Evolutionary conservation across 2,888 invertebrate species (phyloP).

Genomic region (Nomada goodeniana): DNA sequence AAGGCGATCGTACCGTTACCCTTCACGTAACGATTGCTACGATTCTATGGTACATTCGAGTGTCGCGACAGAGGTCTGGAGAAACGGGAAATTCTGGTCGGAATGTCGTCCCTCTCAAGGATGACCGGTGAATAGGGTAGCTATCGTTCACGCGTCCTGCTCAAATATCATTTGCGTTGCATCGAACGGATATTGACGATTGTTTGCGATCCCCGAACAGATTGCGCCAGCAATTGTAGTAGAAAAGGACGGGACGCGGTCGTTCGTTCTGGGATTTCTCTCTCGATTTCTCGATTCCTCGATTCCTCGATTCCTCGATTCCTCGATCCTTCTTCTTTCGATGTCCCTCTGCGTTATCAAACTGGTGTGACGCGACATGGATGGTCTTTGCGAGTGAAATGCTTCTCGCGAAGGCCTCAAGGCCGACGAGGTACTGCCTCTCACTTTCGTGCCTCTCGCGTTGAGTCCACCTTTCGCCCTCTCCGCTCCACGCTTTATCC

Average conservation of each 20-base stretch:
- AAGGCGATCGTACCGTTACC: conserved; percentile 26
- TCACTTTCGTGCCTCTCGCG: conserved; percentile 75
- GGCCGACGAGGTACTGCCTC: conserved; percentile 77
- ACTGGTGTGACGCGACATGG: conserved; percentile 58
- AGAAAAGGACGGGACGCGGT: too few relatives aligned
- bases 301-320: too few relatives aligned
- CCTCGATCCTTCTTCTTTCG: neutral
- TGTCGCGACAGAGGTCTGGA: conserved; percentile 35
- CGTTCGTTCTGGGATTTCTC: neutral
- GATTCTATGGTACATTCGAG: neutral
- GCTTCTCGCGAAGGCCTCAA: conserved; percentile 75
- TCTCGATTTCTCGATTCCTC: neutral
- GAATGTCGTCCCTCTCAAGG: conserved; percentile 73
- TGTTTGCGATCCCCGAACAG: neutral
- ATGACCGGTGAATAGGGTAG: conserved; percentile 65
- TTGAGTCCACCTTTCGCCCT: conserved; percentile 52
- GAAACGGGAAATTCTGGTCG: conserved; percentile 71
- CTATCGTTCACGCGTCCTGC: conserved; percentile 29
- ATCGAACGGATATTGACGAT: neutral
- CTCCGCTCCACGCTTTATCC: neutral
- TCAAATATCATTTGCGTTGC: conserved; percentile 26
- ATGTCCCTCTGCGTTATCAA: conserved; percentile 58
- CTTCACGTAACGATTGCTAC: conserved; percentile 24
- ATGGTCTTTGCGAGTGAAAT: conserved; percentile 77
- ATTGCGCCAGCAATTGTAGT: neutral